Base-by-base conservation (phyloP, 2,797 vertebrate species). In the Clamator glandarius region DNA sequence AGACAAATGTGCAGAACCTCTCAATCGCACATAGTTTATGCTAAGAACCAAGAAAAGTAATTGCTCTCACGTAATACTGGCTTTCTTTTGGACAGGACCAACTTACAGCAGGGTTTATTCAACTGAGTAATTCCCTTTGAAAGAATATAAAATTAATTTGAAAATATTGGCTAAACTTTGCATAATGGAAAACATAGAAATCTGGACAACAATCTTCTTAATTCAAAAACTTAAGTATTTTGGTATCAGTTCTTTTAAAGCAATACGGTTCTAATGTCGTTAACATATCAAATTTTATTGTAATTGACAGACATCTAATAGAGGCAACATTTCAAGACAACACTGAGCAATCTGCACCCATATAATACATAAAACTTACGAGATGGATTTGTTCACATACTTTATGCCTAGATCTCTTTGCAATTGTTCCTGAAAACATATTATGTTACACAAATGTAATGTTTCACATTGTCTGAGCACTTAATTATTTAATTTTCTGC, bases 41-140 rank as follows among this genome's bases (percentile, higher is more conserved):
- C 68, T 26, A 46, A 68, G 48, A 31, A 72, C 50, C 63, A 68
- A 36, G 66, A 91, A 80, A 94, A 80, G 48, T 63, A 93, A 92
- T 59, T 94, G 44, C 48, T 80, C n/a, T 89, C 72, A 83, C 2
- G 2, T 90, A 96, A 93, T 31, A 48, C 68, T 57, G 74, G 15
- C 35, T 83, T 94, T 95, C 78, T 62, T 75, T 91, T 91, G 85
- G 76, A 91, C 50, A 76, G 44, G 55, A 59, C 15, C 9, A 63
- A 26, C 20, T 81, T 88, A 50, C 24, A 93, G 58, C 62, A 81
- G 36, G 66, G 62, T 86, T 96, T 91, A 94, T 64, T 78, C 73
- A 81, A 25, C 46, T 66, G 57, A 85, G 46, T 85, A 91, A 93
- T 54, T 92, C 50, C 31, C 42, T 95, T 80, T 85, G 68, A 95